phyloP scores from a whole-genome alignment of 2,113 vertebrate species.

The Dromiciops gliroides region DNA sequence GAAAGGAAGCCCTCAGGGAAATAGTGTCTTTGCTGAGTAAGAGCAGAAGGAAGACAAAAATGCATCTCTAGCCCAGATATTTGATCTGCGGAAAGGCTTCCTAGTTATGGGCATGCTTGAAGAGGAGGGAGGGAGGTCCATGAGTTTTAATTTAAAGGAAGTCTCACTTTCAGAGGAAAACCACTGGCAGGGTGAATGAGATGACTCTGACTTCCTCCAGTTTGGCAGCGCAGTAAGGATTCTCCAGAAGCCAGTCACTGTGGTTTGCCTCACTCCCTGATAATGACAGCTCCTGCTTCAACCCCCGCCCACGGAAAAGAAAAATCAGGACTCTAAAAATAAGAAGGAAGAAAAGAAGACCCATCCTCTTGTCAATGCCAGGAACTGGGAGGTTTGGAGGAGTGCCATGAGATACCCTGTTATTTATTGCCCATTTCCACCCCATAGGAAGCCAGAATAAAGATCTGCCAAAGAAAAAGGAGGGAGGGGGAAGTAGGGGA shows the following conservation, averaged over 20 bases:
- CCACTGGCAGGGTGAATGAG: constrained; percentile 78
- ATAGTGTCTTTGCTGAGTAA: not conserved
- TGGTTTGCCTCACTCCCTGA: constrained; percentile 90
- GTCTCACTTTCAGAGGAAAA: constrained; percentile 80
- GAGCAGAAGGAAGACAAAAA: not conserved
- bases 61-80: not conserved
- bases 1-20: not conserved
- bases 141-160: constrained; percentile 79
- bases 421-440: constrained; percentile 88
- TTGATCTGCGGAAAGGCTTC: constrained; percentile 34
- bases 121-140: not conserved
- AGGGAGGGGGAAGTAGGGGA: constrained; percentile 36
- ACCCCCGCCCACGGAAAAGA: constrained; percentile 72
- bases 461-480: constrained; percentile 76
- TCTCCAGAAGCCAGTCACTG: constrained; percentile 83
- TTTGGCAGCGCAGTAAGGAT: constrained; percentile 76
- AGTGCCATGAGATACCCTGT: constrained; percentile 86
- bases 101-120: constrained; percentile 53
- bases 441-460: constrained; percentile 83
- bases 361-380: constrained; percentile 85
- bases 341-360: constrained; percentile 83
- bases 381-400: constrained; percentile 84
- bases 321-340: constrained; percentile 86
- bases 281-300: constrained; percentile 87
- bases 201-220: constrained; percentile 78